phyloP scores from a whole-genome alignment of 2,113 vertebrate species.

The Pangasianodon gigas region DNA sequence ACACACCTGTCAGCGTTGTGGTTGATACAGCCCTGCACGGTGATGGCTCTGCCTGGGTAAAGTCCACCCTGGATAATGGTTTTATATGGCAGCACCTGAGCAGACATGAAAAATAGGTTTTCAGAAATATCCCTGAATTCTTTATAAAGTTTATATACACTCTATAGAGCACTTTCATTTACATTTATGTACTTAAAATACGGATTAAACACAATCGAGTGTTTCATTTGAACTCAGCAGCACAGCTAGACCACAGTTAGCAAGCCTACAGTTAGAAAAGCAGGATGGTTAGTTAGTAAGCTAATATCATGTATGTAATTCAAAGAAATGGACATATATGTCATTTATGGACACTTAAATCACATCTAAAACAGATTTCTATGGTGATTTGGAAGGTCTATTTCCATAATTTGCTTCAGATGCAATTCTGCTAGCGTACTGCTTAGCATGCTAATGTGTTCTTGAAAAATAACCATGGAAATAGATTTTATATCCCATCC shows the following conservation, averaged over 20 bases:
- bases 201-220: neutral
- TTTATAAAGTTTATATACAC: neutral
- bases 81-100: constrained; percentile 64
- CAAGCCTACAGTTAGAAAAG: neutral
- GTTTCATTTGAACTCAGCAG: neutral
- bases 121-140: neutral
- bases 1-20: constrained; percentile 48
- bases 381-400: neutral
- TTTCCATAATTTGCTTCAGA: neutral
- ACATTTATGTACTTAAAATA: neutral
- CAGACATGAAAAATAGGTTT: neutral
- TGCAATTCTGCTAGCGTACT: neutral
- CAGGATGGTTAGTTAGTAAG: neutral
- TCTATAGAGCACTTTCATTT: neutral
- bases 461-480: neutral
- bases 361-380: neutral
- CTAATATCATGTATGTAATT: neutral
- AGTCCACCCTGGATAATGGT: constrained; percentile 47
- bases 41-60: constrained; percentile 46
- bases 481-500: neutral
- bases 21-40: constrained; percentile 55
- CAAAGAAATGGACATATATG: neutral
- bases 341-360: neutral
- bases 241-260: neutral
- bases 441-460: neutral